These are phyloP conservation scores for Syrrhaptes paradoxus DNA, from an alignment of 2,113 vertebrate species.

Conservation along the genomic window DNA sequence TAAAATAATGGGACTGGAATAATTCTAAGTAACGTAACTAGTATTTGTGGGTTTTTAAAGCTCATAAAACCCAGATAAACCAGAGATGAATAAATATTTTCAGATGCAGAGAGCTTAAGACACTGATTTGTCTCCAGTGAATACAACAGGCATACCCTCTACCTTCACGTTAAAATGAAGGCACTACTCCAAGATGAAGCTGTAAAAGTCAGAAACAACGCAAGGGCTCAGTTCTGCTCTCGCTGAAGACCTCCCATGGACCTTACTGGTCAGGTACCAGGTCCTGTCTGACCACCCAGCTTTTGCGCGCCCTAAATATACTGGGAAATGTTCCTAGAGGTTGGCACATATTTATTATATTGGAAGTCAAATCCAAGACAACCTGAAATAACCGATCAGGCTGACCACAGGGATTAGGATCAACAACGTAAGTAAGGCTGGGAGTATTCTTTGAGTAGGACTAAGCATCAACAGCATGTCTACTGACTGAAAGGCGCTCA, in stretches of 20 bases:
- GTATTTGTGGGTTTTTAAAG: not conserved
- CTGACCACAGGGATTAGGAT: not conserved
- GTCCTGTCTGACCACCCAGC: not conserved
- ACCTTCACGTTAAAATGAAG: not conserved
- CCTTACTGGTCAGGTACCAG: accelerated
- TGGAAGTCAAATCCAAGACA: not conserved
- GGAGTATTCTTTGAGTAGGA: not conserved
- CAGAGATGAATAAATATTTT: not conserved
- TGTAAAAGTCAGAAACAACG: not conserved
- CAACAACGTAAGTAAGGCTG: accelerated
- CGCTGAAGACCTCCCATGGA: not conserved
- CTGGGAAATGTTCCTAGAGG: not conserved
- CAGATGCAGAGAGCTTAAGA: not conserved
- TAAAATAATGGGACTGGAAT: not conserved
- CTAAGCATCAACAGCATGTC: not conserved
- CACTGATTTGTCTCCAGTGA: not conserved
- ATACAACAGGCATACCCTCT: not conserved
- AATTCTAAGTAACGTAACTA: not conserved
- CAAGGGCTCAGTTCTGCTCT: not conserved
- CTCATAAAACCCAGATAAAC: conserved; percentile 9
- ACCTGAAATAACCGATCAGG: not conserved
- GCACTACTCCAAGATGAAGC: not conserved
- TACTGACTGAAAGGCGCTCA: no score
- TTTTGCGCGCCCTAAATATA: accelerated
- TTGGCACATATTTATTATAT: not conserved